phyloP scores from a whole-genome alignment of 2,888 invertebrate genomes.

The Chrysomela aeneicollis region DNA sequence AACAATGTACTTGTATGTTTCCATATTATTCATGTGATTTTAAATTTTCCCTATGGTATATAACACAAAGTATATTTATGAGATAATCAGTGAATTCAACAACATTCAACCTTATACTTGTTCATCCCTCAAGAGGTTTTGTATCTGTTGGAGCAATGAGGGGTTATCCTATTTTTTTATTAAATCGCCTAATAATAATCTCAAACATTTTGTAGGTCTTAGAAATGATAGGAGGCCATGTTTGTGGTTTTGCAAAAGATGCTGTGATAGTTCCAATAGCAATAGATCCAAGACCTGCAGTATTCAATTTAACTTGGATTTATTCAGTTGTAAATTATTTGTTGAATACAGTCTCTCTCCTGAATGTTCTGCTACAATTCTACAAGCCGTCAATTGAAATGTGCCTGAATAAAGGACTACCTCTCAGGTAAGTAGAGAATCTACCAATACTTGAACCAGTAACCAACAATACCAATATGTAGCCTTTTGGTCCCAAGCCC shows the following conservation, averaged over 20 bases:
- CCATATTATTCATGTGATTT: too few species aligned
- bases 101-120: too few species aligned
- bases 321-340: constrained; percentile 54
- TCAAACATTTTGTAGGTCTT: constrained; percentile 53
- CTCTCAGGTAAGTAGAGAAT: constrained; percentile 55
- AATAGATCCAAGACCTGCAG: constrained; percentile 49
- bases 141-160: too few species aligned
- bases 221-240: constrained; percentile 54
- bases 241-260: constrained; percentile 53
- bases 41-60: too few species aligned
- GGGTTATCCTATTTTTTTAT: too few species aligned
- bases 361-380: constrained; percentile 52
- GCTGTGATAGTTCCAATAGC: constrained; percentile 51
- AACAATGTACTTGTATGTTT: too few species aligned
- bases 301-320: constrained; percentile 55
- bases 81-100: too few species aligned
- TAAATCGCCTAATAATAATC: too few species aligned
- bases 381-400: constrained; percentile 49
- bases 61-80: too few species aligned
- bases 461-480: too few species aligned
- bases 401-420: constrained; percentile 53
- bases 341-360: constrained; percentile 49
- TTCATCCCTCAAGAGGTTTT: too few species aligned
- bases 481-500: too few species aligned
- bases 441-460: background rate